A percentile compares a stretch with the other conserved stretches of the same genome.
These are phyloP conservation scores for Lottia scabra DNA, from an alignment of 2,888 invertebrate species.

Conservation along the genomic window DNA sequence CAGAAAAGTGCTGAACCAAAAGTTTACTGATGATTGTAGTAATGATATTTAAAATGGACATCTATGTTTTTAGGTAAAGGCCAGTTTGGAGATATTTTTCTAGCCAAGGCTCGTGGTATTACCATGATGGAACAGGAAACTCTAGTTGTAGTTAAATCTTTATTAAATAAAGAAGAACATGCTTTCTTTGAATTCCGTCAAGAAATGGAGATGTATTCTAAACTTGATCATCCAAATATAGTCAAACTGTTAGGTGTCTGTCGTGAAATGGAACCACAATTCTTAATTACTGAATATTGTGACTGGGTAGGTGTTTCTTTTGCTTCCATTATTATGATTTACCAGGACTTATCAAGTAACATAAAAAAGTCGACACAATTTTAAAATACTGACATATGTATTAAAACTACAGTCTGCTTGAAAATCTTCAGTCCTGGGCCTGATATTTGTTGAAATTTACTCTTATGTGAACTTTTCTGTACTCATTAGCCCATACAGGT, in stretches of 20 bases:
- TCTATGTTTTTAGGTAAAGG: slow-evolving; percentile 78
- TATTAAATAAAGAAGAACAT: slow-evolving; percentile 61
- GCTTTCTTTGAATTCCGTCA: slow-evolving; percentile 81
- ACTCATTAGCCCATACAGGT: too few relatives aligned
- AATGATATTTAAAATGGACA: not conserved
- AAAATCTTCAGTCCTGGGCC: too few relatives aligned
- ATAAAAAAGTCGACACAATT: too few relatives aligned
- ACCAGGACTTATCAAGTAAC: too few relatives aligned
- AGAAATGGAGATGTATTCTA: slow-evolving; percentile 87
- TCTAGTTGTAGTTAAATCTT: slow-evolving; percentile 67
- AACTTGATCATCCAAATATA: slow-evolving; percentile 84
- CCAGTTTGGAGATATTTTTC: slow-evolving; percentile 90
- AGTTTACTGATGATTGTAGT: too few relatives aligned
- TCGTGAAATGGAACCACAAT: slow-evolving; percentile 81
- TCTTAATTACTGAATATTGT: slow-evolving; percentile 89
- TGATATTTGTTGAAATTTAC: too few relatives aligned
- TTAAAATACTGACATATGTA: too few relatives aligned
- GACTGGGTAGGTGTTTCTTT: slow-evolving; percentile 81
- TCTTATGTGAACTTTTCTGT: too few relatives aligned
- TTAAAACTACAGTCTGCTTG: too few relatives aligned
- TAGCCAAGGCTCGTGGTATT: slow-evolving; percentile 76
- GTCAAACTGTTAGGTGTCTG: slow-evolving; percentile 85
- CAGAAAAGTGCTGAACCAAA: too few relatives aligned
- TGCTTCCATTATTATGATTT: too few relatives aligned
- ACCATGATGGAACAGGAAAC: slow-evolving; percentile 66